Evolutionary conservation across 1,140 invertebrate genomes (phyloP).

Genomic region (Lutraria rhynchaena): DNA sequence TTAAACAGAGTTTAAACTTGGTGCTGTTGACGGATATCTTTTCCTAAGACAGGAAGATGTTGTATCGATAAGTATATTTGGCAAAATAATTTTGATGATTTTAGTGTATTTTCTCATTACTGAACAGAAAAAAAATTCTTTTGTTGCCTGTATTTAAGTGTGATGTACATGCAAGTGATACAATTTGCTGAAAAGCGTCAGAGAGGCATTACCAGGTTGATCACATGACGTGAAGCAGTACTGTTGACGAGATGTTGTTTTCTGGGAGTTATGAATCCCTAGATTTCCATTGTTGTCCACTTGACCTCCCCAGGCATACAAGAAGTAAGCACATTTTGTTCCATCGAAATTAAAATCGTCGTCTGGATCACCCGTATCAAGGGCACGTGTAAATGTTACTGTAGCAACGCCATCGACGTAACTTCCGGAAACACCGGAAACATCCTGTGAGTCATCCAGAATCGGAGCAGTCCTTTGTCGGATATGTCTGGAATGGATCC

Average conservation of each 20-base stretch:
- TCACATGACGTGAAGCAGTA: constrained; percentile 20
- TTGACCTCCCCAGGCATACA: constrained; percentile 93
- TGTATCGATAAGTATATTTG: too few species aligned
- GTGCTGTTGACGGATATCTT: too few species aligned
- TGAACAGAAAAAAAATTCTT: too few species aligned
- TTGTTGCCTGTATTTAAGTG: too few species aligned
- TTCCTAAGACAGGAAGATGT: too few species aligned
- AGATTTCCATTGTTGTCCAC: constrained; percentile 95
- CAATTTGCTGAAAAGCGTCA: too few species aligned
- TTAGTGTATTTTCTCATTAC: too few species aligned
- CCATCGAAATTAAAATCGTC: constrained; percentile 92
- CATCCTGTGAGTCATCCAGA: constrained; percentile 52
- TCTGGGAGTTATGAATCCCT: constrained; percentile 87
- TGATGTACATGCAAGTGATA: too few species aligned
- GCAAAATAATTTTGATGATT: too few species aligned
- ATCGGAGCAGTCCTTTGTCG: constrained; percentile 4
- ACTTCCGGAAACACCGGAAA: constrained; percentile 42
- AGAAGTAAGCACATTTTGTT: constrained; percentile 91
- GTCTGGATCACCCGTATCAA: constrained; percentile 87
- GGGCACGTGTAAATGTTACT: constrained; percentile 90
- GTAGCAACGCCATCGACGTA: constrained; percentile 90
- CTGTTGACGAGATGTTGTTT: not conserved
- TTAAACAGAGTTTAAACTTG: too few species aligned
- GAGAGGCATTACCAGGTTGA: not conserved
- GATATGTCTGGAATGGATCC: constrained; percentile 2